A percentile compares a stretch with the other conserved stretches of the same genome.
Conservation (phyloP, 2,888 invertebrate genomes). For the Hydrotaea cyrtoneurina region DNA sequence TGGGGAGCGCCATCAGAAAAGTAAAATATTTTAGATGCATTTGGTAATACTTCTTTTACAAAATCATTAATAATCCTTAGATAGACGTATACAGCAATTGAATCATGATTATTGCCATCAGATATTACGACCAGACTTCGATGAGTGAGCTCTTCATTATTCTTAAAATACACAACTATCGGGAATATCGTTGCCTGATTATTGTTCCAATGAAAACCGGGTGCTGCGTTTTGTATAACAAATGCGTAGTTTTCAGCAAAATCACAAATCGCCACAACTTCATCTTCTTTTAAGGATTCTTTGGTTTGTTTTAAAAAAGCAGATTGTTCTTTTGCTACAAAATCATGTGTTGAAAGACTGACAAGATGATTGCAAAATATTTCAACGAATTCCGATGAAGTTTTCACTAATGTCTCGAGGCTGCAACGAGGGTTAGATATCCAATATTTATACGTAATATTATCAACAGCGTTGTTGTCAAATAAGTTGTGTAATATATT, state of each 20-base stretch:
- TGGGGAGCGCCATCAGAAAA: slow-evolving; percentile 27
- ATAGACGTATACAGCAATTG: slow-evolving; percentile 26
- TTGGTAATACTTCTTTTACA: slow-evolving; percentile 1
- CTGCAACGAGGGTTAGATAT: background rate
- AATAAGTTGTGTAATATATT: background rate
- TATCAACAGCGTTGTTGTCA: background rate
- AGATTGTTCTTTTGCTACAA: slow-evolving; percentile 19
- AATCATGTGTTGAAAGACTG: background rate
- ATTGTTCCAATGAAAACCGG: slow-evolving; percentile 33
- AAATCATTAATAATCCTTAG: background rate
- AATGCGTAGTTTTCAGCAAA: slow-evolving; percentile 48
- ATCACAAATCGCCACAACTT: slow-evolving; percentile 24
- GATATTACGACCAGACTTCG: background rate
- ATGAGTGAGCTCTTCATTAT: background rate
- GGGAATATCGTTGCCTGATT: slow-evolving; percentile 23
- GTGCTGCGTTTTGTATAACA: slow-evolving; percentile 32
- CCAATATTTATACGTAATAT: background rate
- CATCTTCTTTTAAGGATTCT: slow-evolving; percentile 24
- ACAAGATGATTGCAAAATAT: no score
- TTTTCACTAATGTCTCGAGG: background rate
- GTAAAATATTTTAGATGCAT: background rate
- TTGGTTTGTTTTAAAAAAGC: slow-evolving; percentile 26
- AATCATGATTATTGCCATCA: no score
- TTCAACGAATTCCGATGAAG: background rate
- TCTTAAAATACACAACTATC: slow-evolving; percentile 8